Evolutionary conservation across 1,140 invertebrate genomes (phyloP).

Genomic region (Bombus confusus): DNA sequence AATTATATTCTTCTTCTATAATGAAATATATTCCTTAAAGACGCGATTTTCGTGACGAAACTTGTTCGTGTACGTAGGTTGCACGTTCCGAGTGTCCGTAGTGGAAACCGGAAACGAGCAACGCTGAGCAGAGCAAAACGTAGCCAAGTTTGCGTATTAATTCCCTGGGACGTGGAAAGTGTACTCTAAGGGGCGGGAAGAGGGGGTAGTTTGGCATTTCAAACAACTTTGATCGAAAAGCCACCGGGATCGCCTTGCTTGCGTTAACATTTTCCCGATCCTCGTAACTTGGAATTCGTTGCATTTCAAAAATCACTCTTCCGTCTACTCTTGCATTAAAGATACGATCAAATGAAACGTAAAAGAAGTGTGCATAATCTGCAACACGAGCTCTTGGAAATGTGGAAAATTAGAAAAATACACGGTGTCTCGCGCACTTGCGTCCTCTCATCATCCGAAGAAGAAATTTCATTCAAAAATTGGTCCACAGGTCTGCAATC

Average conservation of each 20-base stretch:
- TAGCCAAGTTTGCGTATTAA: slow-evolving; percentile 68
- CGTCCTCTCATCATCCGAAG: not conserved
- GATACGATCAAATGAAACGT: no score
- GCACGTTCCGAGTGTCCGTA: slow-evolving; percentile 27
- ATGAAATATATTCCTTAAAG: not conserved
- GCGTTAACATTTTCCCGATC: not conserved
- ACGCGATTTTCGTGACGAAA: no score
- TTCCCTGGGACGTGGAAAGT: slow-evolving; percentile 50
- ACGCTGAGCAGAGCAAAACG: slow-evolving; percentile 23
- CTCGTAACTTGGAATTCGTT: not conserved
- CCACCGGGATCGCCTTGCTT: not conserved
- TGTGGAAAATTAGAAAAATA: not conserved
- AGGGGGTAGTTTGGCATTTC: slow-evolving; percentile 16
- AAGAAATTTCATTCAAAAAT: not conserved
- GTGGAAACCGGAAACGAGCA: slow-evolving; percentile 51
- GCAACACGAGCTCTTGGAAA: no score
- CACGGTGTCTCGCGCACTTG: not conserved
- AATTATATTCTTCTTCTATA: not conserved
- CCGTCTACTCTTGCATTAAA: no score
- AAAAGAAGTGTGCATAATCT: no score
- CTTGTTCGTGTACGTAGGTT: no score
- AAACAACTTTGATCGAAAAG: slow-evolving; percentile 59
- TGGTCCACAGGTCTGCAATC: not conserved
- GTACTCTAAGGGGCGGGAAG: slow-evolving; percentile 37
- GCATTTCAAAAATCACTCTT: not conserved